A percentile compares a stretch with the other conserved stretches of the same genome.
Evolutionary conservation across 2,113 vertebrate species (phyloP).

Genomic region (Condylura cristata): DNA sequence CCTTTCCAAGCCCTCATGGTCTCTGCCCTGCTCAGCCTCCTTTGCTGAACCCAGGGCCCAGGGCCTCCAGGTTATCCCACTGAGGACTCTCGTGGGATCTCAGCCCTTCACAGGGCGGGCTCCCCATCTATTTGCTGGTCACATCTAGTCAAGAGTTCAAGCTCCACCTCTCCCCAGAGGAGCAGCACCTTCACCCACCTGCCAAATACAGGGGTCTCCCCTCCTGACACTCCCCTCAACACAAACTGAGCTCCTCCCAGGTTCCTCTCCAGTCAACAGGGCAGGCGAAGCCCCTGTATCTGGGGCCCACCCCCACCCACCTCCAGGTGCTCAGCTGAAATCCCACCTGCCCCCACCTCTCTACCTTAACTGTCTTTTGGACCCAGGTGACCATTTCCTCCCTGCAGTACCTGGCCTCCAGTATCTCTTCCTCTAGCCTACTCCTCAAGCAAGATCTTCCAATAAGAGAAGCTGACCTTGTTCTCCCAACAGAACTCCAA

Average conservation of each 20-base stretch:
- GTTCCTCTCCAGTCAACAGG: background rate
- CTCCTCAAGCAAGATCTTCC: background rate
- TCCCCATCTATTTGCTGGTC: background rate
- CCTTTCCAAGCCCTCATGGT: background rate
- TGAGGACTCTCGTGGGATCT: background rate
- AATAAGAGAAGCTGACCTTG: background rate
- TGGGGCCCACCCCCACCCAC: background rate
- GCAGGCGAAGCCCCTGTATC: background rate
- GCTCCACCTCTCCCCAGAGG: background rate
- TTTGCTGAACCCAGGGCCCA: background rate
- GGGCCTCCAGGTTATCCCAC: background rate
- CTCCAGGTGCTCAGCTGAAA: background rate
- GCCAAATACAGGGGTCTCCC: background rate
- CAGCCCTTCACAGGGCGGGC: background rate
- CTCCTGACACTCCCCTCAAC: too few relatives aligned
- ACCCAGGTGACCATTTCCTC: background rate
- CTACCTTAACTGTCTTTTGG: background rate
- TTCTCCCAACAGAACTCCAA: background rate
- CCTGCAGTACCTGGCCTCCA: background rate
- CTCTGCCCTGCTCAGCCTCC: background rate
- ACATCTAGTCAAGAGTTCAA: background rate
- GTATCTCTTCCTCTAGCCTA: background rate
- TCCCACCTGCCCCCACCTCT: too few relatives aligned
- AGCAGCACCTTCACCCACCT: background rate
- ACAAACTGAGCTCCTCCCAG: background rate